Conservation (phyloP, 2,797 vertebrate species). For the Neopelma chrysocephalum region DNA sequence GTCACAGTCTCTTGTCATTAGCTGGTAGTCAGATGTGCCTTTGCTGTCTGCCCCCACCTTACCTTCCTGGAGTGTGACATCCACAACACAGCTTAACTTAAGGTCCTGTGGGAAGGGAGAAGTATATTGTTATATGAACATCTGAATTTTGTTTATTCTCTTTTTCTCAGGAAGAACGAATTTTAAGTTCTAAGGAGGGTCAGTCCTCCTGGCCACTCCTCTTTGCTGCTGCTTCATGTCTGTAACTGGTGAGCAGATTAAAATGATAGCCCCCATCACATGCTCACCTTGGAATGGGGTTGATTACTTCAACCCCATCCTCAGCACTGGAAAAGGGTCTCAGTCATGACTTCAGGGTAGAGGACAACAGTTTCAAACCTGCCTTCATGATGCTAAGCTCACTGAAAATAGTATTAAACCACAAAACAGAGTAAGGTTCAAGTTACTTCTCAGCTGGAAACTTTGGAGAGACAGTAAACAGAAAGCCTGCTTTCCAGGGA, state of each 20-base stretch:
- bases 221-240: not conserved
- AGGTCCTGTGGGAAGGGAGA: not conserved
- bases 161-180: not conserved
- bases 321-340: not conserved
- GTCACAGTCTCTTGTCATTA: not conserved
- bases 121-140: not conserved
- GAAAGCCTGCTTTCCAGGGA: not conserved
- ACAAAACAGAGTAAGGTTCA: slow-evolving; percentile 6
- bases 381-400: slow-evolving; percentile 4
- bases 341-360: slow-evolving; percentile 4
- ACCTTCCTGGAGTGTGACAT: not conserved
- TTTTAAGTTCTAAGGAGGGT: not conserved
- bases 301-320: not conserved
- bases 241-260: not conserved
- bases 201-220: not conserved
- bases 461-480: slow-evolving; percentile 37
- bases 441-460: slow-evolving; percentile 27
- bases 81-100: not conserved
- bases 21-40: not conserved
- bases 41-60: not conserved
- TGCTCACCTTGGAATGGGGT: not conserved
- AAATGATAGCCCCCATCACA: not conserved
- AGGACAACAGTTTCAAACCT: slow-evolving; percentile 30
- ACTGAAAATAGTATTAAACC: slow-evolving; percentile 33
- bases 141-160: not conserved